phyloP scores from a whole-genome alignment of 2,888 invertebrate species.

The Polymixis lichenea region DNA sequence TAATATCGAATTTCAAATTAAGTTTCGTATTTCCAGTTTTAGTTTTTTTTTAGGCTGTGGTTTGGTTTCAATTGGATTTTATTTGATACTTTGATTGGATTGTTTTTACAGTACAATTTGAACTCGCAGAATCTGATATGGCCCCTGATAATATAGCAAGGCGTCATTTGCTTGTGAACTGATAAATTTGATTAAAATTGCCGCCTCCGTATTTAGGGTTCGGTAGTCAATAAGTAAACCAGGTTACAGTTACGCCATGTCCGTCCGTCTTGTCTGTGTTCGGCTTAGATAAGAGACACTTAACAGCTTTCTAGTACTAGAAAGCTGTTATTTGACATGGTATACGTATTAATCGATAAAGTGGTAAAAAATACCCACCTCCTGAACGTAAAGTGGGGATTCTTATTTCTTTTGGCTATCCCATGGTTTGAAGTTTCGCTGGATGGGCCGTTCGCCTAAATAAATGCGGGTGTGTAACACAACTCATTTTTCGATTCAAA shows the following conservation, averaged over 20 bases:
- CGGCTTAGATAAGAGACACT: background rate
- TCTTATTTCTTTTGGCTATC: background rate
- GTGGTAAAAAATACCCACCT: background rate
- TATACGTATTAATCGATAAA: background rate
- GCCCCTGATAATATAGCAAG: background rate
- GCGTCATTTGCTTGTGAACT: background rate
- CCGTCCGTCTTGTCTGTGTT: background rate
- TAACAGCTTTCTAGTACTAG: background rate
- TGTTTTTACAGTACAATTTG: background rate
- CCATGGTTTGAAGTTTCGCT: background rate
- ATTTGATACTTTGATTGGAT: background rate
- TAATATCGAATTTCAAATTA: constrained; percentile 39
- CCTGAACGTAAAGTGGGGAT: background rate
- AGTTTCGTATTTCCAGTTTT: constrained; percentile 27
- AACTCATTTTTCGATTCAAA: background rate
- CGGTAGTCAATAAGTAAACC: background rate
- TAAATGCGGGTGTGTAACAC: background rate
- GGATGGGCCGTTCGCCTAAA: background rate
- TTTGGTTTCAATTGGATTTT: background rate
- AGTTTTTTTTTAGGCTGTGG: constrained; percentile 21
- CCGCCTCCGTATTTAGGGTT: background rate
- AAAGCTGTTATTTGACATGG: background rate
- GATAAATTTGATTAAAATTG: background rate
- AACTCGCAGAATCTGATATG: background rate
- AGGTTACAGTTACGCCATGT: background rate